Evolutionary conservation across 2,113 vertebrate species (phyloP), one percentile per base, ranked within the genome.

Genomic region (Puffinus mauretanicus): DNA sequence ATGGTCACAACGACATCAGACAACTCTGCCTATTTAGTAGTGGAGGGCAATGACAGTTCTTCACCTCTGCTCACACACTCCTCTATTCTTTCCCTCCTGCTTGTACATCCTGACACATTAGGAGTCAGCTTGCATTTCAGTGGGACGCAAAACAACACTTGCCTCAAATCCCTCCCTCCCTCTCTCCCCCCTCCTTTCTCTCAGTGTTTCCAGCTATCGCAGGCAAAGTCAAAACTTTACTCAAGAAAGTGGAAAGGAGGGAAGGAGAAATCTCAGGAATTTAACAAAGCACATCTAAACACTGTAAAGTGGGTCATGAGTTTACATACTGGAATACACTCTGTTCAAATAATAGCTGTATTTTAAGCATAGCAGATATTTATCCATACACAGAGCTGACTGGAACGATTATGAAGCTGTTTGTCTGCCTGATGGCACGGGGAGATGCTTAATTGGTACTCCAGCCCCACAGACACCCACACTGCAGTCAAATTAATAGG

Each of bases 1-100:
- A 4, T 22, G 65, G 51, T 62, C 93, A 91, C 93, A 94, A 47
- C 89, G 84, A 95, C 73, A 91, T 91, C 89, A 93, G 86, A 77
- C 42, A 38, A 13, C 64, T 61, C 77, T 79, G 86, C 55, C 21
- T 87, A 13, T 76, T 92, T 67, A 58, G 42, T 10, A 40, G 34
- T 11, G 67, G 62, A 88, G 82, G 42, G 76, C 60, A 93, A 22
- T 11, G 61, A 69, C 73, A 94, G 81, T 11, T 76, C 49, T 78
- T 82, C 83, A 79, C 91, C 93, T 77, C 82, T 83, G 57, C 62
- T 90, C 69, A 81, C 58, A 66, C 21, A 13, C 67, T 60, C 61
- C 82, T 54, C 18, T 38, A 0, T 30, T 57, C 66, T 75, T 25
- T 46, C 55, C 32, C 67, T 73, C 55, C 42, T 66, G 67, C 51